Conservation (phyloP, 2,888 invertebrate genomes). For the Metallyticus violacea region DNA sequence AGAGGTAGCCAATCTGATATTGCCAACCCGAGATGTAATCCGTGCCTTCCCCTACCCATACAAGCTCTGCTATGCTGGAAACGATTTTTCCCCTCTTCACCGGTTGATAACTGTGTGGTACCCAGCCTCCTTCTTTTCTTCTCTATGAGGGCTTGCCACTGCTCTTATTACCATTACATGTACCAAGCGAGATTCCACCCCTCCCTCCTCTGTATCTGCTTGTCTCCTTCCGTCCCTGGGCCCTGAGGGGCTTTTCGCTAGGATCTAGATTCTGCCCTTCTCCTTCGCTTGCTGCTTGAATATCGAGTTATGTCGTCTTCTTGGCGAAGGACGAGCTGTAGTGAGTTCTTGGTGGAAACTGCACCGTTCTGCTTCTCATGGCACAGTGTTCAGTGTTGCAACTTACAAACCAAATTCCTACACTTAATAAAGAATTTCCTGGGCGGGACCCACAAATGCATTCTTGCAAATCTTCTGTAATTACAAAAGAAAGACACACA, state of each 20-base stretch:
- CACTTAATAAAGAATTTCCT: neutral
- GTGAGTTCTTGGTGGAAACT: neutral
- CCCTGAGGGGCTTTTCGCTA: neutral
- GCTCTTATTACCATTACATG: neutral
- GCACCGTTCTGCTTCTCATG: neutral
- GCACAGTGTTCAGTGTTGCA: too few relatives aligned
- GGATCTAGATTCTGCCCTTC: slow-evolving; percentile 9
- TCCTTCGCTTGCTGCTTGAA: slow-evolving; percentile 8
- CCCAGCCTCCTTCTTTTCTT: neutral
- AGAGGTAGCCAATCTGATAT: neutral
- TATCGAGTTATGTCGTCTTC: slow-evolving; percentile 15
- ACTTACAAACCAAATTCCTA: too few relatives aligned
- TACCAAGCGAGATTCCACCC: neutral
- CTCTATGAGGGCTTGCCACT: neutral
- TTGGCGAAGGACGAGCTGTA: neutral
- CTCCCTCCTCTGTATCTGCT: slow-evolving; percentile 1
- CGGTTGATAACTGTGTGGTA: neutral
- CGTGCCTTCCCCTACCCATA: neutral
- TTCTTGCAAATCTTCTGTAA: too few relatives aligned
- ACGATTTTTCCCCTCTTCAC: neutral
- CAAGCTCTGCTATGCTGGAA: neutral
- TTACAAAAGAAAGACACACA: too few relatives aligned
- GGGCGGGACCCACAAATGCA: too few relatives aligned
- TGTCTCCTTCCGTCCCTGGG: neutral
- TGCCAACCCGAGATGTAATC: neutral